Percentiles rank a stretch among this genome's conserved stretches.
phyloP scores from a whole-genome alignment of 2,113 vertebrate species.

The Hypanus sabinus region DNA sequence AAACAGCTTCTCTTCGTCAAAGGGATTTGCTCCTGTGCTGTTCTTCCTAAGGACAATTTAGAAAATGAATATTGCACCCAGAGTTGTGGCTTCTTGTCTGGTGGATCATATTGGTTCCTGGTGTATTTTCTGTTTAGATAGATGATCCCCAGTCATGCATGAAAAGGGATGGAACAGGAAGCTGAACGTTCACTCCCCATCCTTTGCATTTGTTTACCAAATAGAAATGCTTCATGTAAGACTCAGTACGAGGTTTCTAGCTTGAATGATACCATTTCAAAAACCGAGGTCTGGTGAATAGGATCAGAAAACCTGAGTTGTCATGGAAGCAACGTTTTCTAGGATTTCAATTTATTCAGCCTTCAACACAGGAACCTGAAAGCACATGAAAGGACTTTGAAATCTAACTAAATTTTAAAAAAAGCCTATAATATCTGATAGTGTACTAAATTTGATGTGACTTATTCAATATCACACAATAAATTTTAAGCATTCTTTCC shows the following conservation, averaged over 20 bases:
- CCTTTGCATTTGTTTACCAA: slow-evolving; percentile 26
- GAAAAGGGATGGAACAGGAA: slow-evolving; percentile 11
- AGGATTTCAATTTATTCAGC: not conserved
- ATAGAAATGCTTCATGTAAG: slow-evolving; percentile 27
- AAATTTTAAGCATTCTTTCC: not conserved
- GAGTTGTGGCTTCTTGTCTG: not conserved
- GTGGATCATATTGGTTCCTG: not conserved
- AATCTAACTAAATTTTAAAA: not conserved
- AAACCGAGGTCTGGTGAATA: not conserved
- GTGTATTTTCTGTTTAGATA: slow-evolving; percentile 12
- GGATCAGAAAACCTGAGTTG: not conserved
- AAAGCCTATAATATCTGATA: not conserved
- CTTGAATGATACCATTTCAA: not conserved
- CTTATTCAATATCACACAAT: not conserved
- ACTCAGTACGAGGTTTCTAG: not conserved
- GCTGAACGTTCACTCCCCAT: not conserved
- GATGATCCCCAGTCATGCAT: slow-evolving; percentile 10
- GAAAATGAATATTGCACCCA: not conserved
- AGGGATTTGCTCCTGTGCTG: not conserved
- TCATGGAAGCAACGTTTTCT: not conserved
- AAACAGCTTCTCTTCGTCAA: not conserved
- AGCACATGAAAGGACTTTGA: not conserved
- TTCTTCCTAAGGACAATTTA: not conserved
- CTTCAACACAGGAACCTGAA: not conserved
- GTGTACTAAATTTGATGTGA: not conserved